A percentile compares a stretch with the other conserved stretches of the same genome.
These are phyloP conservation scores for Loripinus fragilis DNA, from an alignment of 2,888 invertebrate genomes.

Conservation along the genomic window DNA sequence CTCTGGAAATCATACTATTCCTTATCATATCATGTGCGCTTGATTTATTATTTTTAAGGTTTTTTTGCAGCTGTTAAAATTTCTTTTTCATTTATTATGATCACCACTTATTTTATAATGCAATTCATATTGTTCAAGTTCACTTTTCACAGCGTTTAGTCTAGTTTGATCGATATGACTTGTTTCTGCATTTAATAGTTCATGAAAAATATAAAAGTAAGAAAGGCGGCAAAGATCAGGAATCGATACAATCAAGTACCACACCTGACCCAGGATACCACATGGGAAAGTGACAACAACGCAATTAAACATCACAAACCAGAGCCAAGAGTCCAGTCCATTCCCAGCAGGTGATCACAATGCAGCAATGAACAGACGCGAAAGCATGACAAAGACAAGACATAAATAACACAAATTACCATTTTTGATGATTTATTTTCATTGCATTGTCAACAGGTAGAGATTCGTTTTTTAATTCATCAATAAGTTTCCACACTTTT, in stretches of 20 bases:
- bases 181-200: not conserved
- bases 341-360: too few relatives aligned
- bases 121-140: not conserved
- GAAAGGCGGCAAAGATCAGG: too few relatives aligned
- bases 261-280: too few relatives aligned
- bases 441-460: not conserved
- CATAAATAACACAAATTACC: too few relatives aligned
- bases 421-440: conserved; percentile 8
- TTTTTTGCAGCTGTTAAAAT: not conserved
- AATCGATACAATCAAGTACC: too few relatives aligned
- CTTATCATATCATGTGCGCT: too few relatives aligned
- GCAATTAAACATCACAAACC: too few relatives aligned
- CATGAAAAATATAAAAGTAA: not conserved
- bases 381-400: too few relatives aligned
- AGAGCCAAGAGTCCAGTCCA: too few relatives aligned
- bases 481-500: conserved; percentile 5
- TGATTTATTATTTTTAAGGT: conserved; percentile 7
- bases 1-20: too few relatives aligned
- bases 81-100: not conserved
- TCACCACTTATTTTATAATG: not conserved
- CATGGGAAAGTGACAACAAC: too few relatives aligned
- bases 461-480: conserved; percentile 1
- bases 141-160: not conserved
- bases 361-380: too few relatives aligned
- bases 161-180: not conserved